phyloP scores from a whole-genome alignment of 2,113 vertebrate species.

The Pipa parva region DNA sequence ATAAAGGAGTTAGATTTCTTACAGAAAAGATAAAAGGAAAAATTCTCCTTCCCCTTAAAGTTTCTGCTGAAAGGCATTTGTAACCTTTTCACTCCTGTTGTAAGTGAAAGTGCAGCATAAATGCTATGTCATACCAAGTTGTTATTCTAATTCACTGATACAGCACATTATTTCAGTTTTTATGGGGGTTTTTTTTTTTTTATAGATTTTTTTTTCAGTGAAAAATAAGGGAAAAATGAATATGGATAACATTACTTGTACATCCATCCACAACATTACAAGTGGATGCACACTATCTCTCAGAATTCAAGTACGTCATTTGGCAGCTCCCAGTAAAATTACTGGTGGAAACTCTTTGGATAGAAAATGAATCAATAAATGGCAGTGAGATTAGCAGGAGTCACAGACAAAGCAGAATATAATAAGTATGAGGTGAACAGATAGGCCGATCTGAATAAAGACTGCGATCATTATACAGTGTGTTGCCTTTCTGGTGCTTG shows the following conservation, averaged over 20 bases:
- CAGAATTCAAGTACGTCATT: no score
- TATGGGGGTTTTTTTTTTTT: background rate
- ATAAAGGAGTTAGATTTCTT: constrained; percentile 48
- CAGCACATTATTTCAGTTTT: background rate
- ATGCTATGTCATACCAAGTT: constrained; percentile 40
- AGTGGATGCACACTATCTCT: background rate
- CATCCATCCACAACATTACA: background rate
- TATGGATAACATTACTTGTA: background rate
- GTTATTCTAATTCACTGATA: constrained; percentile 30
- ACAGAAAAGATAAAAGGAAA: constrained; percentile 49
- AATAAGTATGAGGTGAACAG: no score
- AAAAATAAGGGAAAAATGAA: background rate
- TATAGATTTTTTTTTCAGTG: background rate
- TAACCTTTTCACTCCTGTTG: constrained; percentile 49
- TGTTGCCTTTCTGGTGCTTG: no score
- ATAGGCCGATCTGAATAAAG: no score
- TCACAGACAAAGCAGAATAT: no score
- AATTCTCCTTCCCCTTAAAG: constrained; percentile 30
- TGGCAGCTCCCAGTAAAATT: no score
- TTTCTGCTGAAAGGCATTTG: constrained; percentile 53
- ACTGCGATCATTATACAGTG: no score
- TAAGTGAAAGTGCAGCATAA: constrained; percentile 45
- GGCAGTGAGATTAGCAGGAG: no score
- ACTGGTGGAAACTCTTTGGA: no score
- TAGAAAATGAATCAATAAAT: no score